Evolutionary conservation across 1,140 invertebrate species (phyloP), one percentile per base, ranked within the genome.

Genomic region (Conopomorpha cramerella): DNA sequence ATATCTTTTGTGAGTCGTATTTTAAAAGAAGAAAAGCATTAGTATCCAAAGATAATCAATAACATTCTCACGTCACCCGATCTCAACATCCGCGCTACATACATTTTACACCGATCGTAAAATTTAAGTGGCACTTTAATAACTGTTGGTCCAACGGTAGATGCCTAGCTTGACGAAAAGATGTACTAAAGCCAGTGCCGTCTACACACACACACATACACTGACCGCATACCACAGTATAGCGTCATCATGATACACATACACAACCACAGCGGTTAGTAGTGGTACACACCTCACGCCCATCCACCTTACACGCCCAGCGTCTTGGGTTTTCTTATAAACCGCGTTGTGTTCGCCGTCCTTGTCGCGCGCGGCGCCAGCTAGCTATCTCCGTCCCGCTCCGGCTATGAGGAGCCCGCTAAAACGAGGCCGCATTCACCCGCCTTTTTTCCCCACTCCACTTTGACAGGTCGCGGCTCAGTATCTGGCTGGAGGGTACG

Each of bases 251-350:
- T n/a, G n/a, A n/a, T n/a, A n/a, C n/a, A n/a, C n/a, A n/a, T n/a
- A n/a, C n/a, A n/a, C n/a, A n/a, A n/a, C n/a, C n/a, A n/a, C n/a
- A n/a, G n/a, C n/a, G n/a, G n/a, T n/a, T n/a, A n/a, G n/a, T 63
- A 72, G 62, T 44, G 43, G 36, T 37, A 44, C 51, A 36, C 43
- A 63, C 71, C 62, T 56, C 55, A 74, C 70, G 67, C 67, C 71
- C 71, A 72, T 59, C 67, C 66, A 59, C 66, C 65, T 71, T 72
- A 72, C 71, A 76, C 71, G 71, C 71, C 71, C 71, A 72, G 63
- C 71, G 66, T 76, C 71, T 76, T 76, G 62, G 67, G 71, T 76
- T 76, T 72, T 76, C 70, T 74, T 74, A 74, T 74, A 74, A 74
- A 72, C 70, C 67, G 61, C 70, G 65, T 63, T 66, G 65, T 54